A percentile compares a stretch with the other conserved stretches of the same genome.
These are phyloP conservation scores for Drosophila kepulauana DNA, from an alignment of 1,140 invertebrate species.

Conservation along the genomic window DNA sequence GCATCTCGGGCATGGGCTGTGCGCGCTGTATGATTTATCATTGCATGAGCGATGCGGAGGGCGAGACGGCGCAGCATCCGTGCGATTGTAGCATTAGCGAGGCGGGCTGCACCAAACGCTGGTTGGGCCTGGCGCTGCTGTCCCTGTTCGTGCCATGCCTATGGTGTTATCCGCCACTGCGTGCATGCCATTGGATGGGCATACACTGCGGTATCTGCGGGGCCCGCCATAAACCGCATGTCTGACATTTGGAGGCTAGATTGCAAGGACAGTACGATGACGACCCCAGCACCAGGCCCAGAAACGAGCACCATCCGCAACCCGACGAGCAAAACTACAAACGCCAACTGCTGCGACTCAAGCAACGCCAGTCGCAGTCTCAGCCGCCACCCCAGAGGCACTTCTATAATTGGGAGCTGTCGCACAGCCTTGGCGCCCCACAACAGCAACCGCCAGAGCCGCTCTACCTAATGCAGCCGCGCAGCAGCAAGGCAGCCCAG, in stretches of 20 bases:
- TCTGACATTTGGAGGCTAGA: conserved; percentile 85
- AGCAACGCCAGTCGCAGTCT: conserved; percentile 57
- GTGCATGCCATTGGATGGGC: conserved; percentile 93
- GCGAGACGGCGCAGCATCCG: conserved; percentile 92
- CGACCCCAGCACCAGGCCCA: conserved; percentile 75
- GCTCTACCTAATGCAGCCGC: conserved; percentile 67
- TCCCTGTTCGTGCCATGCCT: conserved; percentile 96
- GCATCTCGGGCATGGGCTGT: conserved; percentile 93
- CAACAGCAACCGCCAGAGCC: conserved; percentile 57
- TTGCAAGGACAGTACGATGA: conserved; percentile 83
- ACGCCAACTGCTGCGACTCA: conserved; percentile 62
- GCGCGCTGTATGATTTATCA: conserved; percentile 96
- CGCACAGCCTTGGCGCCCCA: conserved; percentile 71
- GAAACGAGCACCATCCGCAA: conserved; percentile 63
- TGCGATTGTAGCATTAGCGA: conserved; percentile 89
- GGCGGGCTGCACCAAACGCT: conserved; percentile 88
- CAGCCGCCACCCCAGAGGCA: conserved; percentile 65
- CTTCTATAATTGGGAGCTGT: conserved; percentile 76
- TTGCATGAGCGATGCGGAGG: conserved; percentile 94
- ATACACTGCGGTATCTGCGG: conserved; percentile 92
- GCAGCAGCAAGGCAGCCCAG: conserved; percentile 61
- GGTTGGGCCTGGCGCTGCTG: conserved; percentile 94
- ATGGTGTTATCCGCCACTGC: conserved; percentile 95
- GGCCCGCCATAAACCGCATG: conserved; percentile 91
- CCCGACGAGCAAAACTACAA: conserved; percentile 51